phyloP scores from a whole-genome alignment of 1,140 invertebrate species.

The Drosophila simulans region DNA sequence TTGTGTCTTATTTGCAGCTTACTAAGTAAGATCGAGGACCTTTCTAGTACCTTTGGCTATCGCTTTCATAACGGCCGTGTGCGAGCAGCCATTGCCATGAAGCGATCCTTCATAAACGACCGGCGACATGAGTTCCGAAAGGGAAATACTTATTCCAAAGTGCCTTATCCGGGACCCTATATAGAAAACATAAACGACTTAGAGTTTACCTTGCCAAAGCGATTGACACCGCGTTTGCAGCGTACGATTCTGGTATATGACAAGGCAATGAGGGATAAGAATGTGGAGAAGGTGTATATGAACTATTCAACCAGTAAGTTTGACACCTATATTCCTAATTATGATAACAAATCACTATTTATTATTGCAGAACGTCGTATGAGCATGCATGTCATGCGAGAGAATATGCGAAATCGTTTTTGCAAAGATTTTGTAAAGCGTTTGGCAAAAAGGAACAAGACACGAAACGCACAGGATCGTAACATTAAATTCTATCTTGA shows the following conservation, averaged over 20 bases:
- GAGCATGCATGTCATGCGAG: background rate
- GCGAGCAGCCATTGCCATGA: constrained; percentile 15
- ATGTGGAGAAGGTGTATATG: background rate
- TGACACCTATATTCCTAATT: background rate
- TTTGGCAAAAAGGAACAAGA: background rate
- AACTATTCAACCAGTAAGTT: constrained; percentile 8
- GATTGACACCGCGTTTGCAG: constrained; percentile 2
- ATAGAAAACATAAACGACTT: fast-evolving
- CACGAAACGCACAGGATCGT: background rate
- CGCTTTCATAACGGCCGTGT: constrained; percentile 41
- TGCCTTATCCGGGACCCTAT: constrained; percentile 8
- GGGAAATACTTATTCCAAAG: background rate
- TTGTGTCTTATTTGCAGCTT: background rate
- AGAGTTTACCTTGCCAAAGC: background rate
- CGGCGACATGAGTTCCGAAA: background rate
- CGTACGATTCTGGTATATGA: constrained; percentile 5
- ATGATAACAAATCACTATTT: background rate
- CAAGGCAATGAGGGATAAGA: background rate
- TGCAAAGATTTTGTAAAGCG: constrained; percentile 2
- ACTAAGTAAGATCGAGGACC: constrained; percentile 10
- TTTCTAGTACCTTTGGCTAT: constrained; percentile 17
- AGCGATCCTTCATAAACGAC: background rate
- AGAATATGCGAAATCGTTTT: background rate
- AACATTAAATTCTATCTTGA: background rate
- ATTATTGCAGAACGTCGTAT: background rate